phyloP scores from a whole-genome alignment of 2,888 invertebrate species.

The Creontiades dilutus region DNA sequence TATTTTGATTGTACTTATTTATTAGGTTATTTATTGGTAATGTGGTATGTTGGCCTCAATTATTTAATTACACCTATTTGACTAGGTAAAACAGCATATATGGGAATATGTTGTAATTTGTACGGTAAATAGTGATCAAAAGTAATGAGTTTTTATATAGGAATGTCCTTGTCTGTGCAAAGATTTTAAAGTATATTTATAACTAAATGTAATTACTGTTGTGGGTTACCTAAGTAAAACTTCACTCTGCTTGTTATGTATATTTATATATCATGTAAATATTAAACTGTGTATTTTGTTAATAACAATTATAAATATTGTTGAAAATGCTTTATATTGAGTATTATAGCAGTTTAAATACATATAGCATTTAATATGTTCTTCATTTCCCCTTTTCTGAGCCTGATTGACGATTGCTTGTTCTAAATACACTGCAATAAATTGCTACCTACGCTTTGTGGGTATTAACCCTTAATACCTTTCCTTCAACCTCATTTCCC shows the following conservation, averaged over 20 bases:
- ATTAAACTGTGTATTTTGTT: slow-evolving; percentile 66
- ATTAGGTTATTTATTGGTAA: slow-evolving; percentile 22
- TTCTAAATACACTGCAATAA: too few relatives aligned
- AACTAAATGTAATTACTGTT: neutral
- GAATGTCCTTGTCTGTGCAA: slow-evolving; percentile 46
- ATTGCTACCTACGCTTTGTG: too few relatives aligned
- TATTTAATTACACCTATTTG: neutral
- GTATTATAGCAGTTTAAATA: slow-evolving; percentile 59
- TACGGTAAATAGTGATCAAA: slow-evolving; percentile 23
- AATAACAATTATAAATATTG: slow-evolving; percentile 62
- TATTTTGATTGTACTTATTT: slow-evolving; percentile 82
- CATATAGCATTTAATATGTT: slow-evolving; percentile 51
- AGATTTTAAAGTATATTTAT: neutral
- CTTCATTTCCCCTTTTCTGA: too few relatives aligned
- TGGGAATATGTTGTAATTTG: slow-evolving; percentile 39
- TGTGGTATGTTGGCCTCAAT: slow-evolving; percentile 40
- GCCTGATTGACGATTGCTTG: too few relatives aligned
- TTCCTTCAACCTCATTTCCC: too few relatives aligned
- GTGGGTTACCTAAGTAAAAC: slow-evolving; percentile 58
- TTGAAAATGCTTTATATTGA: slow-evolving; percentile 63
- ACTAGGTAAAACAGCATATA: neutral
- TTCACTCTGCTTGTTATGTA: slow-evolving; percentile 68
- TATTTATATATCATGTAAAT: slow-evolving; percentile 69
- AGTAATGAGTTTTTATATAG: slow-evolving; percentile 24
- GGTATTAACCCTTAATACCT: too few relatives aligned